A percentile compares a stretch with the other conserved stretches of the same genome.
phyloP scores from a whole-genome alignment of 2,888 invertebrate genomes.

The Orthosia incerta region DNA sequence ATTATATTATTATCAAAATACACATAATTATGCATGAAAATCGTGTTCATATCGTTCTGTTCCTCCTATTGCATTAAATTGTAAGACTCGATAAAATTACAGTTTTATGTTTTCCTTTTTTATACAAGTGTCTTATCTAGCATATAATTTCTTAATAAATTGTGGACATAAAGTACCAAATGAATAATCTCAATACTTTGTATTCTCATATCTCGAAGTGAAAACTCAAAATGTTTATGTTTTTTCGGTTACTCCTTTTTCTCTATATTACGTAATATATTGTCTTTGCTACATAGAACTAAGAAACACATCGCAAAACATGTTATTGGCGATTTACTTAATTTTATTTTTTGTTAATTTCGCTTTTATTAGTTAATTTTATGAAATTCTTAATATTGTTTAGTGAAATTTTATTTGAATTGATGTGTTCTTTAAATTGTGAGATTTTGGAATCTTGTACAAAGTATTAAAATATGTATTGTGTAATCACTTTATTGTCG shows the following conservation, averaged over 20 bases:
- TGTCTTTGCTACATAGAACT: constrained; percentile 4
- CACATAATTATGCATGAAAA: neutral
- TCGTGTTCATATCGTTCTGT: neutral
- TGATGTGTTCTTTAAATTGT: constrained; percentile 40
- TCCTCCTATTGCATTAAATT: neutral
- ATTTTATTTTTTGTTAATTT: constrained; percentile 44
- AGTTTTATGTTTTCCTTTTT: neutral
- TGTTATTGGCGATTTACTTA: constrained; percentile 60
- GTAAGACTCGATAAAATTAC: neutral
- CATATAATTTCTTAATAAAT: neutral
- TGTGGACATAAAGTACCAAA: constrained; percentile 36
- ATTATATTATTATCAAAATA: neutral
- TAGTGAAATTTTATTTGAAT: constrained; percentile 42
- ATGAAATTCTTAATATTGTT: constrained; percentile 34
- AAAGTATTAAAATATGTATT: constrained; percentile 38
- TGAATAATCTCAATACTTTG: constrained; percentile 26
- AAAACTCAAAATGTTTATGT: constrained; percentile 15
- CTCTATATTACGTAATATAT: neutral
- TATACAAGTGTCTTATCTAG: neutral
- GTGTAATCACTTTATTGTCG: constrained; percentile 33
- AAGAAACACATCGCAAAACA: constrained; percentile 30
- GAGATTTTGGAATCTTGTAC: constrained; percentile 35
- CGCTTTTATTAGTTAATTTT: constrained; percentile 14
- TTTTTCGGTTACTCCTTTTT: neutral
- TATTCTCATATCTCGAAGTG: constrained; percentile 5